A percentile compares a stretch with the other conserved stretches of the same genome.
These are phyloP conservation scores for Emys orbicularis DNA, from an alignment of 2,797 vertebrate species.

Conservation along the genomic window DNA sequence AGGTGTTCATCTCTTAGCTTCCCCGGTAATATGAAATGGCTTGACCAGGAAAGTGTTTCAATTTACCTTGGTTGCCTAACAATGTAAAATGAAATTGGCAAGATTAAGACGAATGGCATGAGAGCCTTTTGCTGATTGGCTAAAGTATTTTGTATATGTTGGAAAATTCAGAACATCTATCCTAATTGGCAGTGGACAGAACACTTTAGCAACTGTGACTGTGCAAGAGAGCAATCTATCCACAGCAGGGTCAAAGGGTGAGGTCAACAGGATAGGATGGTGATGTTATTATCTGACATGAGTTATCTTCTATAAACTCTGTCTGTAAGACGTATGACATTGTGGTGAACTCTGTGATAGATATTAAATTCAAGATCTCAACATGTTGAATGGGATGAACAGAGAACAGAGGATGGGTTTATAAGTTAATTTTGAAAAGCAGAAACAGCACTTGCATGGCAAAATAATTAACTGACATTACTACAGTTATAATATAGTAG, in stretches of 20 bases:
- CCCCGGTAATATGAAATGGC: not conserved
- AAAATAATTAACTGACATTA: conserved; percentile 33
- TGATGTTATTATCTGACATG: conserved; percentile 70
- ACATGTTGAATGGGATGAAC: not conserved
- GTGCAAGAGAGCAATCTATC: conserved; percentile 76
- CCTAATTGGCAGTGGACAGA: conserved; percentile 65
- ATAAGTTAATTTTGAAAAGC: not conserved
- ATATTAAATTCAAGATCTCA: conserved; percentile 43
- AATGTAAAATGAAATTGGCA: conserved; percentile 46
- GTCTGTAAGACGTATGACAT: not conserved
- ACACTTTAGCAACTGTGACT: conserved; percentile 44
- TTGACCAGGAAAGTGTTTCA: conserved; percentile 30
- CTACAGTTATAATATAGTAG: not conserved
- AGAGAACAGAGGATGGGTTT: not conserved
- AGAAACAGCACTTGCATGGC: conserved; percentile 29
- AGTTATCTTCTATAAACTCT: conserved; percentile 58
- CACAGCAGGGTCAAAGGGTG: conserved; percentile 67
- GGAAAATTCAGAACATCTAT: conserved; percentile 67
- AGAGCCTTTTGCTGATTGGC: conserved; percentile 61
- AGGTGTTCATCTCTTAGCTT: not conserved
- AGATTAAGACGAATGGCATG: conserved; percentile 72
- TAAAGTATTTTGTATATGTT: conserved; percentile 70
- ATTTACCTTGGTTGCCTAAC: conserved; percentile 44
- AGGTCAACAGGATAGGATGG: conserved; percentile 73
- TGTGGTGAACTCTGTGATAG: conserved; percentile 18